Evolutionary conservation across 2,797 vertebrate species (phyloP).

Genomic region (Prionace glauca): DNA sequence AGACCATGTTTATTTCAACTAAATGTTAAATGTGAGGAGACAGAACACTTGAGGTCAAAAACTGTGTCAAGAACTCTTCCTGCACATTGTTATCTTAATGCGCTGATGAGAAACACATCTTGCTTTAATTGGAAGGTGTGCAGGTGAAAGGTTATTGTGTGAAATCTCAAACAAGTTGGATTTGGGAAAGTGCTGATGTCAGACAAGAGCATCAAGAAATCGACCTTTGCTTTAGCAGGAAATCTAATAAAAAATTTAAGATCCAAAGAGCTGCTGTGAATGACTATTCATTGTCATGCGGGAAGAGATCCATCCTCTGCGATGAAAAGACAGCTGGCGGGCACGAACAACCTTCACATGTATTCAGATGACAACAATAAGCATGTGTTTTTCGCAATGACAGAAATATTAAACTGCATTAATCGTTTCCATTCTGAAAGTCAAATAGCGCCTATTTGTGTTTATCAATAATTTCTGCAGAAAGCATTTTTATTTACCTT

Average conservation of each 20-base stretch:
- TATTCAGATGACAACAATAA: background rate
- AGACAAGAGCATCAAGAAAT: slow-evolving; percentile 4
- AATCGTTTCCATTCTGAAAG: background rate
- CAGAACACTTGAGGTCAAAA: background rate
- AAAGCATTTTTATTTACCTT: background rate
- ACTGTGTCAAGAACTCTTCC: background rate
- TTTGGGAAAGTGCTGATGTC: background rate
- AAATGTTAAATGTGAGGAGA: background rate
- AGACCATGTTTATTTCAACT: background rate
- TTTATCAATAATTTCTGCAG: background rate
- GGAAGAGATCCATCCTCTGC: slow-evolving; percentile 31
- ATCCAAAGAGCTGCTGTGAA: background rate
- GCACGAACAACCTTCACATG: slow-evolving; percentile 23
- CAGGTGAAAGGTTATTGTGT: background rate
- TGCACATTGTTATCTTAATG: background rate
- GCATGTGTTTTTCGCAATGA: background rate
- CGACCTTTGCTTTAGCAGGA: slow-evolving; percentile 22
- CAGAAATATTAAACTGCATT: background rate
- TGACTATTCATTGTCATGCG: slow-evolving; percentile 8
- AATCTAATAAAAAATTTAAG: slow-evolving; percentile 33
- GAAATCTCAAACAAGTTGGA: slow-evolving; percentile 1
- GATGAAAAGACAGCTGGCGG: slow-evolving; percentile 24
- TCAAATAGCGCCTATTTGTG: background rate
- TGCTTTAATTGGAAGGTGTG: background rate
- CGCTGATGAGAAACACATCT: background rate